Percentiles rank a stretch among this genome's conserved stretches.
phyloP scores from a whole-genome alignment of 1,140 invertebrate species.

The Drosophila ficusphila region DNA sequence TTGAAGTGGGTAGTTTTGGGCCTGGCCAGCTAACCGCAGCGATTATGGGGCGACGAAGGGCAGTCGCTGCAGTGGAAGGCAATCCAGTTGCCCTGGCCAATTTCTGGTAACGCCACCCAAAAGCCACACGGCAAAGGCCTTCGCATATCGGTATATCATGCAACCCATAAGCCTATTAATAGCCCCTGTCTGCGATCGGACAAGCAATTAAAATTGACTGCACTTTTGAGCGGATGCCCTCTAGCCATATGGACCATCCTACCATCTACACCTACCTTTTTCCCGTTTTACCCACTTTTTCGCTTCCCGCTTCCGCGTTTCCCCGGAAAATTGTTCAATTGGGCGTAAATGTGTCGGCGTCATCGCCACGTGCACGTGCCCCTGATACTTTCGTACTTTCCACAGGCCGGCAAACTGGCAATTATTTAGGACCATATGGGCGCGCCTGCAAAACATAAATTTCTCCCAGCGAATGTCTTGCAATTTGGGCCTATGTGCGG shows the following conservation, averaged over 20 bases:
- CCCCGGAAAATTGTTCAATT: slow-evolving; percentile 62
- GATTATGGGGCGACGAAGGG: slow-evolving; percentile 54
- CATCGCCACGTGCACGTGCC: slow-evolving; percentile 61
- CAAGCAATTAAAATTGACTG: slow-evolving; percentile 82
- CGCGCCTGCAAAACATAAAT: slow-evolving; percentile 40
- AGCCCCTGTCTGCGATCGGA: slow-evolving; percentile 73
- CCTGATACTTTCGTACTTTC: slow-evolving; percentile 29
- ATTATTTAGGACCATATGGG: slow-evolving; percentile 56
- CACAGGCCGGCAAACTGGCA: slow-evolving; percentile 32
- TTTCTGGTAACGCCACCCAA: slow-evolving; percentile 51
- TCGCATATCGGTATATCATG: slow-evolving; percentile 65
- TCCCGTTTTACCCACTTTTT: background rate
- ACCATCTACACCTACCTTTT: background rate
- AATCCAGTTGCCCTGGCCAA: slow-evolving; percentile 40
- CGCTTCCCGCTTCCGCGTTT: too few species aligned
- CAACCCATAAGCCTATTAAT: slow-evolving; percentile 79
- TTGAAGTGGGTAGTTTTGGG: background rate
- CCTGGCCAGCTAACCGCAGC: slow-evolving; percentile 45
- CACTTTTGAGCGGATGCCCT: slow-evolving; percentile 68
- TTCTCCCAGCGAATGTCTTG: slow-evolving; percentile 27
- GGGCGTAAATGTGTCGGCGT: slow-evolving; percentile 64
- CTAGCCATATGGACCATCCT: slow-evolving; percentile 28
- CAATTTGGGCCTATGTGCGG: slow-evolving; percentile 17
- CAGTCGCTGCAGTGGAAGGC: background rate
- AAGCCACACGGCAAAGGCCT: slow-evolving; percentile 46